Evolutionary conservation across 1,140 invertebrate genomes (phyloP).

Genomic region (Pseudobourletiella spinata): DNA sequence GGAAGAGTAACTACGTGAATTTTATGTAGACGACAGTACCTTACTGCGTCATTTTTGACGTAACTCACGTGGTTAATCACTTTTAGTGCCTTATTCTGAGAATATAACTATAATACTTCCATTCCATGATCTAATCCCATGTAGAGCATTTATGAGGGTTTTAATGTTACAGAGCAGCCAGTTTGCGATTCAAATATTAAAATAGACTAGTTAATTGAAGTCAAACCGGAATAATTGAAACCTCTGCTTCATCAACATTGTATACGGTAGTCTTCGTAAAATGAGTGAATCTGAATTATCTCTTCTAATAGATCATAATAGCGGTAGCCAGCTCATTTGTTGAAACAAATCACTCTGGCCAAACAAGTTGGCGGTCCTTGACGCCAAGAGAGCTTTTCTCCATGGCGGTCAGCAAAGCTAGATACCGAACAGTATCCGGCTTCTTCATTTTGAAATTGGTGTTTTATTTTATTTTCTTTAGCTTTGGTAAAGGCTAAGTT

Average conservation of each 20-base stretch:
- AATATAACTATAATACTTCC: no score
- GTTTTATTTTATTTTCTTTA: neutral
- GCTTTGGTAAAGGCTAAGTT: neutral
- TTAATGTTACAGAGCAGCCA: no score
- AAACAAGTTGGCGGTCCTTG: neutral
- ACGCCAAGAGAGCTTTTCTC: neutral
- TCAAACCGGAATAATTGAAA: neutral
- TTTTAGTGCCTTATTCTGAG: neutral
- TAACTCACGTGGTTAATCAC: constrained; percentile 30
- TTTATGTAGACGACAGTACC: constrained; percentile 25
- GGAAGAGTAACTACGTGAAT: constrained; percentile 40
- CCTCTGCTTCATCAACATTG: neutral
- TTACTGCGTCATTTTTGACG: constrained; percentile 15
- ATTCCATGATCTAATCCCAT: no score
- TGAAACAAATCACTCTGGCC: neutral
- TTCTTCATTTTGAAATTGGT: neutral
- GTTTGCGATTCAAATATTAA: no score
- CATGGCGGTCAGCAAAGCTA: neutral
- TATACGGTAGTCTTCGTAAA: neutral
- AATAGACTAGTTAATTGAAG: no score
- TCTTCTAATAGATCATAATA: neutral
- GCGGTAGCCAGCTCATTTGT: neutral
- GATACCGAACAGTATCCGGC: neutral
- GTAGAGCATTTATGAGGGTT: no score
- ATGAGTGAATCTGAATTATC: neutral